phyloP scores from a whole-genome alignment of 2,113 vertebrate species.

The Danionella cerebrum region DNA sequence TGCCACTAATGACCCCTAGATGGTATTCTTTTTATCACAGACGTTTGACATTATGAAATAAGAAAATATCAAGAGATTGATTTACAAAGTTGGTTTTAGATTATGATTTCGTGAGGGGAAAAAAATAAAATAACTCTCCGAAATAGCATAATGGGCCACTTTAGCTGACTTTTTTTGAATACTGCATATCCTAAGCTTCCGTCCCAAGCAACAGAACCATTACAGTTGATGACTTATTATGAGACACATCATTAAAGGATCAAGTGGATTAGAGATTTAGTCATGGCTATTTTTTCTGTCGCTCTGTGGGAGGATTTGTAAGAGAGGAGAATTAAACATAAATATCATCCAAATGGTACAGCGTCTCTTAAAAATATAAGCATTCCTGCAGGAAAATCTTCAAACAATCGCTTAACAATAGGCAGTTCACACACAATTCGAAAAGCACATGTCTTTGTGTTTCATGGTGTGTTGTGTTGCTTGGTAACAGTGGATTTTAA shows the following conservation, averaged over 20 bases:
- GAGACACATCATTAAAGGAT: slow-evolving; percentile 13
- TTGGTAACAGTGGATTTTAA: slow-evolving; percentile 36
- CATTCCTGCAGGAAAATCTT: too few species aligned
- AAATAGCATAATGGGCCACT: too few species aligned
- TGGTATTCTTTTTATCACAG: too few species aligned
- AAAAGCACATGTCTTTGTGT: not conserved
- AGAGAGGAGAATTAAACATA: not conserved
- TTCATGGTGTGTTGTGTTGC: slow-evolving; percentile 32
- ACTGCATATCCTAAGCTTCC: not conserved
- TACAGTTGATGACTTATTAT: slow-evolving; percentile 9
- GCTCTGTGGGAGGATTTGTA: not conserved
- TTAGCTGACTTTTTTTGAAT: not conserved
- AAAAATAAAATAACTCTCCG: too few species aligned
- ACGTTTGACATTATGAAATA: too few species aligned
- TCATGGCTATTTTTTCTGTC: slow-evolving; percentile 9
- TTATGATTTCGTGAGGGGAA: too few species aligned
- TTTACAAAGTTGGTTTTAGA: too few species aligned
- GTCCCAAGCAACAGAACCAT: not conserved
- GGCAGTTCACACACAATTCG: slow-evolving; percentile 12
- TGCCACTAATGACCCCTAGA: too few species aligned
- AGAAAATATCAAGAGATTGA: too few species aligned
- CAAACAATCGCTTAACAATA: slow-evolving; percentile 15
- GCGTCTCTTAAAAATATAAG: too few species aligned
- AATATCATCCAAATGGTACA: not conserved
- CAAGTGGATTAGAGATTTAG: slow-evolving; percentile 19